A percentile compares a stretch with the other conserved stretches of the same genome.
phyloP scores from a whole-genome alignment of 2,113 vertebrate genomes.

The Heterotilapia buettikoferi region DNA sequence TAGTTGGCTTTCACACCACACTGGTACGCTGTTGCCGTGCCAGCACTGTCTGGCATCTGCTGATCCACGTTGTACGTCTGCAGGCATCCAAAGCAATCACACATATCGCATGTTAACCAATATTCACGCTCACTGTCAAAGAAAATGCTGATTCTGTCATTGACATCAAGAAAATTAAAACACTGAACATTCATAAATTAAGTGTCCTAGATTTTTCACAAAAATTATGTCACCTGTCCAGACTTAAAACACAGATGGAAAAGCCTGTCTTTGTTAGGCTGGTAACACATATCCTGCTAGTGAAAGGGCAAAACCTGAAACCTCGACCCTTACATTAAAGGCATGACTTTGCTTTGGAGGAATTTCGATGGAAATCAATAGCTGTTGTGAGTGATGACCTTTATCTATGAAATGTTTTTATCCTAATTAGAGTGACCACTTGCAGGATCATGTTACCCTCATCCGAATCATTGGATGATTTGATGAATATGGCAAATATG shows the following conservation, averaged over 20 bases:
- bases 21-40: conserved; percentile 75
- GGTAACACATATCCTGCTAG: background rate
- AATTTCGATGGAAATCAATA: background rate
- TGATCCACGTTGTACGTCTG: conserved; percentile 77
- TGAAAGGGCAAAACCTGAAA: background rate
- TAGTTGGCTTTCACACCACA: conserved; percentile 81
- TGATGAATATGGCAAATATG: background rate
- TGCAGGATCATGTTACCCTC: background rate
- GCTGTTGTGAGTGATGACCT: background rate
- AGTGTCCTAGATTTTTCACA: background rate
- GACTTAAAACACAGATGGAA: background rate
- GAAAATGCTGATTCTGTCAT: background rate
- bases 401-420: background rate
- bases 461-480: fast-evolving
- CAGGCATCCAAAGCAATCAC: background rate
- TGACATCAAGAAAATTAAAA: background rate
- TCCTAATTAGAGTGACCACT: background rate
- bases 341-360: background rate
- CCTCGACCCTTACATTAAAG: background rate
- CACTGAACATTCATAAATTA: background rate
- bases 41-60: conserved; percentile 81
- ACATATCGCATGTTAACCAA: background rate
- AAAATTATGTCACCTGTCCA: background rate
- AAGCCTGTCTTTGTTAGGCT: background rate
- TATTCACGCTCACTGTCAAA: background rate